Evolutionary conservation across 1,140 invertebrate species (phyloP).

Genomic region (Ptiloglossa arizonensis): DNA sequence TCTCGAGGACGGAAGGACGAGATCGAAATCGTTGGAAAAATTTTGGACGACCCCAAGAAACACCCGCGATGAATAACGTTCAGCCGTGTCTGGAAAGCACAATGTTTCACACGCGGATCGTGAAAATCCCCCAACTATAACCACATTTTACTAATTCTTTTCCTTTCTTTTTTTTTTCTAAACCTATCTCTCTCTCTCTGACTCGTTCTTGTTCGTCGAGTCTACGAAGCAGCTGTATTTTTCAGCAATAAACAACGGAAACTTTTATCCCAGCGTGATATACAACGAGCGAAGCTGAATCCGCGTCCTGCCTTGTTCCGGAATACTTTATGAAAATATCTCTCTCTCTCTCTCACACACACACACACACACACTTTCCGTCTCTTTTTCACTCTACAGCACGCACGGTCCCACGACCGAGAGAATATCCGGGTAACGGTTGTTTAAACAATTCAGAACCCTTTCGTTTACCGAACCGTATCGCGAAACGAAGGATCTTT

Average conservation of each 20-base stretch:
- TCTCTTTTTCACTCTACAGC: no score
- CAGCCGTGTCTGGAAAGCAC: background rate
- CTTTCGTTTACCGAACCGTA: conserved; percentile 31
- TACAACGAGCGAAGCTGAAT: conserved; percentile 24
- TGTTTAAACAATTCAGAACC: conserved; percentile 5
- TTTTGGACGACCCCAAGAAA: background rate
- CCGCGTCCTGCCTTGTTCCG: background rate
- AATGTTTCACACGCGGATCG: conserved; percentile 37
- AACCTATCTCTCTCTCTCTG: no score
- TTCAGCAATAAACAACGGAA: conserved; percentile 50
- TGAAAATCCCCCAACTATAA: conserved; percentile 49
- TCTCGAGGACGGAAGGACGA: no score
- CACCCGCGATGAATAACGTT: conserved; percentile 21
- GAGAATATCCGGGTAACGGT: no score
- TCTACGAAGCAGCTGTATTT: conserved; percentile 26
- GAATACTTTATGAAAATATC: conserved; percentile 56
- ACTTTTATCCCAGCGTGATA: conserved; percentile 49
- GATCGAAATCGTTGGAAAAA: no score
- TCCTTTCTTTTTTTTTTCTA: conserved; percentile 5
- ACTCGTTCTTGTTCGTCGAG: no score
- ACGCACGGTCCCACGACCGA: no score
- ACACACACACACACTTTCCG: no score
- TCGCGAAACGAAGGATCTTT: background rate
- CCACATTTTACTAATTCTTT: conserved; percentile 54
- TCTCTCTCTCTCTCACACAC: no score